A percentile compares a stretch with the other conserved stretches of the same genome.
Conservation (phyloP, 2,888 invertebrate species). For the Calameuta filiformis region DNA sequence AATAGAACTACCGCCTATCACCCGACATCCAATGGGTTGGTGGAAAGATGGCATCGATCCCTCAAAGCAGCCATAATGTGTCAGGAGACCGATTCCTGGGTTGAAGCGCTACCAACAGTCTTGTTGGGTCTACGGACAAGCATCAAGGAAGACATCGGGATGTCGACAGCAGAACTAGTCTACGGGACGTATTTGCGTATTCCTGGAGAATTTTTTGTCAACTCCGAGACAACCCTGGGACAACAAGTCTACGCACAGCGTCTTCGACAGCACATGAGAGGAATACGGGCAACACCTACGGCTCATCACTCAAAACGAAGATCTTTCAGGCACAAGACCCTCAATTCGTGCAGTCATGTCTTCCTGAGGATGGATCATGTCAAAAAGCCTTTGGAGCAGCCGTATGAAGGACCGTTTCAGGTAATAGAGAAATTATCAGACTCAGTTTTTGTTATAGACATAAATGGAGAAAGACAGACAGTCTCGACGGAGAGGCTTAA, state of each 20-base stretch:
- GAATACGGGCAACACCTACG: constrained; percentile 15
- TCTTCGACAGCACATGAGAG: constrained; percentile 15
- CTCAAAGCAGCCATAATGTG: constrained; percentile 57
- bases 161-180: constrained; percentile 29
- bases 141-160: constrained; percentile 26
- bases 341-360: constrained; percentile 20
- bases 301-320: constrained; percentile 16
- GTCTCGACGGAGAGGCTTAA: background rate
- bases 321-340: constrained; percentile 12
- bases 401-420: constrained; percentile 32
- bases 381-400: constrained; percentile 22
- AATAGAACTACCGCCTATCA: constrained; percentile 50
- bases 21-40: constrained; percentile 58
- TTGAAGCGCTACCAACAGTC: constrained; percentile 41
- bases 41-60: constrained; percentile 61
- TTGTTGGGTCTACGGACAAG: constrained; percentile 29
- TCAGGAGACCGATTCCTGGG: constrained; percentile 39
- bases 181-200: constrained; percentile 28
- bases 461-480: background rate
- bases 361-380: constrained; percentile 14
- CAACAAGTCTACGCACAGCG: constrained; percentile 18
- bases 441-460: background rate
- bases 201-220: constrained; percentile 29
- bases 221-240: constrained; percentile 1
- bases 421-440: constrained; percentile 25